phyloP scores from a whole-genome alignment of 1,140 invertebrate species.

The Drosophila nebulosa region DNA sequence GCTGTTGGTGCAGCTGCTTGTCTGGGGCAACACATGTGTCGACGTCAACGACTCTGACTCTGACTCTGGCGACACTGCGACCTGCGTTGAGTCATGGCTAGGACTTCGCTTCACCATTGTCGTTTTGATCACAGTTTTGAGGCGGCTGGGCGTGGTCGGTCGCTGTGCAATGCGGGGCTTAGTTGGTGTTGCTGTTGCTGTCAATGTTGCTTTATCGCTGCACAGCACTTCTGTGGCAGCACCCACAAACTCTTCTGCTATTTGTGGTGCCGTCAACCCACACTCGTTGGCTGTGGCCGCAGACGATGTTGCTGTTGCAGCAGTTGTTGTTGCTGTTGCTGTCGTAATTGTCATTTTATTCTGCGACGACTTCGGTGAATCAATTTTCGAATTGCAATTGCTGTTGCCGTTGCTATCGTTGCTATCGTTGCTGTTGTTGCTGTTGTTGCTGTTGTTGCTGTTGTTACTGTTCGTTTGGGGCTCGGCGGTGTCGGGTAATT shows the following conservation, averaged over 20 bases:
- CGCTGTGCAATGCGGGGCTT: conserved; percentile 71
- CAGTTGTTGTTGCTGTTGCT: conserved; percentile 47
- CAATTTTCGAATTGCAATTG: conserved; percentile 66
- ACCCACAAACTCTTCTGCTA: conserved; percentile 63
- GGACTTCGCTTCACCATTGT: conserved; percentile 80
- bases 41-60: not conserved
- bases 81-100: conserved; percentile 74
- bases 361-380: conserved; percentile 71
- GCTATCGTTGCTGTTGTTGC: conserved; percentile 19
- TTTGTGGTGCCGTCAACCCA: conserved; percentile 52
- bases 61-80: conserved; percentile 33
- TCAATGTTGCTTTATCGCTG: conserved; percentile 73
- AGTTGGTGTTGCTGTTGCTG: conserved; percentile 48
- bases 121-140: conserved; percentile 81
- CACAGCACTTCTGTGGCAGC: conserved; percentile 74
- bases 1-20: conserved; percentile 19
- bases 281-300: conserved; percentile 55
- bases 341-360: conserved; percentile 80
- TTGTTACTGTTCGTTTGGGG: conserved; percentile 67
- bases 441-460: conserved; percentile 40
- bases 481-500: conserved; percentile 74
- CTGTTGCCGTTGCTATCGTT: conserved; percentile 43
- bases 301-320: not conserved
- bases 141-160: conserved; percentile 75
- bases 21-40: conserved; percentile 59